Percentiles rank a stretch among this genome's conserved stretches.
These are phyloP conservation scores for Diachasmimorpha longicaudata DNA, from an alignment of 1,140 invertebrate species.

Conservation along the genomic window DNA sequence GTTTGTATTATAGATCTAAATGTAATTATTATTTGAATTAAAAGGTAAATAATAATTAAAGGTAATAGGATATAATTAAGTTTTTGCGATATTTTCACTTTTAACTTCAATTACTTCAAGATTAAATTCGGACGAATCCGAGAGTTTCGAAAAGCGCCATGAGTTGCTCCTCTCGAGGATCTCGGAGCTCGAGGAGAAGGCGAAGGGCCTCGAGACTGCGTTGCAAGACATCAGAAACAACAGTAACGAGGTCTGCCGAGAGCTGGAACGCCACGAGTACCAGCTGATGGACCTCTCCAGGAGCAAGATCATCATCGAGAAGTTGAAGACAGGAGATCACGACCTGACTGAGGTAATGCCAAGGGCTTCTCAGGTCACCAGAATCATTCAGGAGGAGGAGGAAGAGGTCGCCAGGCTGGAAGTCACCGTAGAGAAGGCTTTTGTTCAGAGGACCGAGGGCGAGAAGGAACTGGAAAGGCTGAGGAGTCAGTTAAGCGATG, in stretches of 20 bases:
- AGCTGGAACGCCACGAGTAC: background rate
- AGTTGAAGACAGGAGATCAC: background rate
- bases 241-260: background rate
- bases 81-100: too few species aligned
- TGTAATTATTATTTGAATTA: too few species aligned
- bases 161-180: background rate
- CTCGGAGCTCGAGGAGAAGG: background rate
- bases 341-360: background rate
- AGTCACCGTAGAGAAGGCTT: background rate
- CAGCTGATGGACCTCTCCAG: background rate
- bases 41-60: too few species aligned
- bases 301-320: background rate
- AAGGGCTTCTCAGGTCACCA: background rate
- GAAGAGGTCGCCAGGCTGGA: background rate
- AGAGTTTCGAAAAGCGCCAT: background rate
- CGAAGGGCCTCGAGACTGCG: background rate
- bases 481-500: background rate
- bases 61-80: too few species aligned
- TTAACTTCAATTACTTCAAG: too few species aligned
- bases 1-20: too few species aligned
- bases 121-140: background rate
- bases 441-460: background rate
- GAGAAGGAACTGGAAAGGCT: background rate
- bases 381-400: background rate
- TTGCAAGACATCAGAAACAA: background rate